phyloP scores from a whole-genome alignment of 2,113 vertebrate genomes.

The Cavia porcellus region DNA sequence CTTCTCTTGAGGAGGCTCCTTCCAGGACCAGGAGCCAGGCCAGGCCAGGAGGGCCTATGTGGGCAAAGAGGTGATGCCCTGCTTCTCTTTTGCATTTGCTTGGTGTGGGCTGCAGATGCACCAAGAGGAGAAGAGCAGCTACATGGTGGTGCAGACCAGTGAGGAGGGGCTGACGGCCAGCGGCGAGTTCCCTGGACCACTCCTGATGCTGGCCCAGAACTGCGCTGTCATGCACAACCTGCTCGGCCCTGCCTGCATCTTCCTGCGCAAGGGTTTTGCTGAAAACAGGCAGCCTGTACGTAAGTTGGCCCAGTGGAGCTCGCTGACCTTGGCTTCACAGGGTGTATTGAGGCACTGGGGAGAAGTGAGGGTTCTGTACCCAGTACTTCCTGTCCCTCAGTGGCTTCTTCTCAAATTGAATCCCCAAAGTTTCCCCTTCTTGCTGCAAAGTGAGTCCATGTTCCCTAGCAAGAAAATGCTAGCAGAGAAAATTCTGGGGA shows the following conservation, averaged over 20 bases:
- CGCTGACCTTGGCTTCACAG: neutral
- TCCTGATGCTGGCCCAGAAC: constrained; percentile 96
- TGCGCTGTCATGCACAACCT: constrained; percentile 96
- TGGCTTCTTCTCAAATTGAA: neutral
- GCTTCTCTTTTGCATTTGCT: constrained; percentile 89
- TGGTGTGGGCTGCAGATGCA: constrained; percentile 90
- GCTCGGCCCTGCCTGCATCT: constrained; percentile 98
- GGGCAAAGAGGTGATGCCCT: constrained; percentile 81
- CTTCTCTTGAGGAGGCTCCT: neutral
- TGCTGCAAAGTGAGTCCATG: constrained; percentile 20
- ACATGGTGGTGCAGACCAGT: constrained; percentile 94
- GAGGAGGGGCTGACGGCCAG: constrained; percentile 91
- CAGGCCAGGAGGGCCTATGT: neutral
- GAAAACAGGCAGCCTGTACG: constrained; percentile 99
- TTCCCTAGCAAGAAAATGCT: neutral
- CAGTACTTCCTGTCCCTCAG: neutral
- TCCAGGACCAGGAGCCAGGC: constrained; percentile 12
- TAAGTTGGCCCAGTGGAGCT: constrained; percentile 91
- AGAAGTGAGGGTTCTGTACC: constrained; percentile 23
- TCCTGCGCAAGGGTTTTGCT: constrained; percentile 98
- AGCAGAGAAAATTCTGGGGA: neutral
- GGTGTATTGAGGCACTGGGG: constrained; percentile 33
- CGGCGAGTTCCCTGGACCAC: constrained; percentile 91
- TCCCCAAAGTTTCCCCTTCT: neutral
- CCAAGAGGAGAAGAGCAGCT: constrained; percentile 96